Percentiles rank a stretch among this genome's conserved stretches.
These are phyloP conservation scores for Lycorma delicatula DNA, from an alignment of 1,140 invertebrate species.

Conservation along the genomic window DNA sequence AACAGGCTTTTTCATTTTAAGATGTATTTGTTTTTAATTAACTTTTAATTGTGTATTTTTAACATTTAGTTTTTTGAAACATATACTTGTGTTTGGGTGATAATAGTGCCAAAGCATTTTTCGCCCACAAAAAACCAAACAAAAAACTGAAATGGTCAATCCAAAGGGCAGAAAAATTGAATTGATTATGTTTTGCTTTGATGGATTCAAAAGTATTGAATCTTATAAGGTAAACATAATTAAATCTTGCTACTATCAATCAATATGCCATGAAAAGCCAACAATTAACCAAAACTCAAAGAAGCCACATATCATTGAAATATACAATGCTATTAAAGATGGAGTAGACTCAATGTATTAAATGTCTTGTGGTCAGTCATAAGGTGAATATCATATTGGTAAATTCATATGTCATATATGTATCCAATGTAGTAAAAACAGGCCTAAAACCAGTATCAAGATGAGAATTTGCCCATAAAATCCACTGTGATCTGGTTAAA, in stretches of 20 bases:
- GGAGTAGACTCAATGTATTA: slow-evolving; percentile 36
- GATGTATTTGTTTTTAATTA: too few species aligned
- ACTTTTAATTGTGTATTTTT: too few species aligned
- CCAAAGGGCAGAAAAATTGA: slow-evolving; percentile 2
- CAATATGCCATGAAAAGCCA: slow-evolving; percentile 13
- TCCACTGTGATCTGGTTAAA: neutral
- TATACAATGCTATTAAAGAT: slow-evolving; percentile 34
- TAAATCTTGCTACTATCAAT: slow-evolving; percentile 17
- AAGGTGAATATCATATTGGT: neutral
- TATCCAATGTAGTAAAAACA: neutral
- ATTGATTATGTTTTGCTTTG: slow-evolving; percentile 21
- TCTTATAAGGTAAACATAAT: slow-evolving; percentile 23
- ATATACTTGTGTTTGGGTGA: too few species aligned
- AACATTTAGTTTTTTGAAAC: too few species aligned
- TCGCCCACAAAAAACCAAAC: slow-evolving; percentile 25
- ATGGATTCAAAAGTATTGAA: slow-evolving; percentile 15
- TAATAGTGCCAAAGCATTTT: too few species aligned
- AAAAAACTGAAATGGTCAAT: slow-evolving; percentile 15
- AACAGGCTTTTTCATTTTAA: too few species aligned
- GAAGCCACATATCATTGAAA: slow-evolving; percentile 33
- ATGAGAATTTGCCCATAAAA: neutral
- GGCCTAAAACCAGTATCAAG: neutral
- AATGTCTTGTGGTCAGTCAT: slow-evolving; percentile 10
- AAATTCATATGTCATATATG: neutral
- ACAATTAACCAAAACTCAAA: slow-evolving; percentile 11